These are phyloP conservation scores for Oryctes rhinoceros DNA, from an alignment of 1,140 invertebrate genomes.

Conservation along the genomic window DNA sequence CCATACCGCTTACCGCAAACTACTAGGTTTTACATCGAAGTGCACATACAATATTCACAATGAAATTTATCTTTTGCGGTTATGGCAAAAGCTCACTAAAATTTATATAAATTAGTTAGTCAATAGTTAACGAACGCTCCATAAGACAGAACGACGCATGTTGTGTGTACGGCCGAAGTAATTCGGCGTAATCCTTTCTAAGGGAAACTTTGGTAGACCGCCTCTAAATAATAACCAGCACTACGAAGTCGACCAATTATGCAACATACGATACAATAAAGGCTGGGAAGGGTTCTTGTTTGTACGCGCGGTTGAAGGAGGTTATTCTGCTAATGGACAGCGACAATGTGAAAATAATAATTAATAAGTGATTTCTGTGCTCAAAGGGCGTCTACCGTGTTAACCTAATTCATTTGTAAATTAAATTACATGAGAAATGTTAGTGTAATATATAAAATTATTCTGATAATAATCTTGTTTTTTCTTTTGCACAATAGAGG, in stretches of 20 bases:
- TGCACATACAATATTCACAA: not conserved
- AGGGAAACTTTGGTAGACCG: not conserved
- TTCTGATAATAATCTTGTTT: not conserved
- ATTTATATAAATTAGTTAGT: not conserved
- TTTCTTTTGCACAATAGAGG: not conserved
- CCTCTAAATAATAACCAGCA: not conserved
- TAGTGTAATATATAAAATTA: not conserved
- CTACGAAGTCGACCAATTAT: not conserved
- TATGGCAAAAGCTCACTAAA: not conserved
- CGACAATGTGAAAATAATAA: not conserved
- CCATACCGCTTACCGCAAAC: too few relatives aligned
- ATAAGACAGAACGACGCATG: not conserved
- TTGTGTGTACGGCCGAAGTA: not conserved
- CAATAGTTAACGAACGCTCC: not conserved
- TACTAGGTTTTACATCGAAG: not conserved
- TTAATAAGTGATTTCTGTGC: conserved; percentile 3
- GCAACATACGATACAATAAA: not conserved
- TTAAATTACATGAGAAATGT: not conserved
- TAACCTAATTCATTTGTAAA: not conserved
- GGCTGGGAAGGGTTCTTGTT: not conserved
- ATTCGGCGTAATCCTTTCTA: not conserved
- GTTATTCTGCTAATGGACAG: conserved; percentile 12
- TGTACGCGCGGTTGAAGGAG: not conserved
- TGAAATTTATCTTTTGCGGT: not conserved
- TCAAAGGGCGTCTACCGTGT: not conserved